These are phyloP conservation scores for Taphrorychus bicolor DNA, from an alignment of 2,888 invertebrate species.

Conservation along the genomic window DNA sequence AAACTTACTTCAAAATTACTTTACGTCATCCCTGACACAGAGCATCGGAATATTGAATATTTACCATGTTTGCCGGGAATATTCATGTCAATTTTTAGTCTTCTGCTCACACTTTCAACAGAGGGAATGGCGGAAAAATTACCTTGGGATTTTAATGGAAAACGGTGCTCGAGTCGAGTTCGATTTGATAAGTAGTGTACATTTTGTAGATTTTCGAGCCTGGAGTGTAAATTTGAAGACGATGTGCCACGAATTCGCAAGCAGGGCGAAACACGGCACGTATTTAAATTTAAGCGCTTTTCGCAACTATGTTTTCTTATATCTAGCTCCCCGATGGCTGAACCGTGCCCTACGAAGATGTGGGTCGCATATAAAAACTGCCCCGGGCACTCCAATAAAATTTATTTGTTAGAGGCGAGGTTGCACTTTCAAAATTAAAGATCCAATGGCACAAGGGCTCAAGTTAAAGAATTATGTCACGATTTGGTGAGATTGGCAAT, in stretches of 20 bases:
- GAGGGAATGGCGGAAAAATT: conserved; percentile 9
- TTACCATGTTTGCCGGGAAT: background rate
- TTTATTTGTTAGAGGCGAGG: background rate
- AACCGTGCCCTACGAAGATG: conserved; percentile 4
- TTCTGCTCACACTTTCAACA: background rate
- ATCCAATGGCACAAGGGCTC: no score
- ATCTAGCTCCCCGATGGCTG: conserved; percentile 10
- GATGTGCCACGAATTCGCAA: conserved; percentile 20
- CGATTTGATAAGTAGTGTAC: conserved; percentile 13
- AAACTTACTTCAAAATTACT: conserved; percentile 28
- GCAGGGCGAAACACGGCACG: conserved; percentile 15
- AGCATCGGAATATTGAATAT: background rate
- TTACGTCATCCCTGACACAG: conserved; percentile 19
- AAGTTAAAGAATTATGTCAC: no score
- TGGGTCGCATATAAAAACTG: conserved; percentile 3
- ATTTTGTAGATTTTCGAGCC: conserved; percentile 29
- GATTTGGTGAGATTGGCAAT: no score
- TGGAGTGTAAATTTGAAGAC: conserved; percentile 29
- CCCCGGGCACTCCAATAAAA: background rate
- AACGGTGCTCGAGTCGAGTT: conserved; percentile 6
- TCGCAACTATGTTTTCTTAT: conserved; percentile 27
- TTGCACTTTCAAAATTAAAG: no score
- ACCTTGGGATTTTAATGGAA: conserved; percentile 10
- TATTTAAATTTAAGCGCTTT: conserved; percentile 32
- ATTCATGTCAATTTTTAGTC: background rate